Conservation (phyloP, 1,140 invertebrate species). For the Drosophila mauritiana region DNA sequence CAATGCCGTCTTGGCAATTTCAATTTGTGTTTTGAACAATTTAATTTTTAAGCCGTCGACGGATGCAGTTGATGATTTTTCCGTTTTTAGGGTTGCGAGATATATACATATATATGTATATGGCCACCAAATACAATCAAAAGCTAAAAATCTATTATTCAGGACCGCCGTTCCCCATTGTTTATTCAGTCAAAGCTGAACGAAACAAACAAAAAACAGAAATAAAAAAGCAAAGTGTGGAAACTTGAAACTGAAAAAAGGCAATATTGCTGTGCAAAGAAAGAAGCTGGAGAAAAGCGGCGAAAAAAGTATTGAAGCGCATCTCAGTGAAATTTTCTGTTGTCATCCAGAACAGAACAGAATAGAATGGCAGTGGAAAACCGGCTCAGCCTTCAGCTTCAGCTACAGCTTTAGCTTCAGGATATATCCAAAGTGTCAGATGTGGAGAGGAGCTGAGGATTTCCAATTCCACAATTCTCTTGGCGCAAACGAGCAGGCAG, state of each 20-base stretch:
- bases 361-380: slow-evolving; percentile 18
- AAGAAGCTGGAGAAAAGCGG: slow-evolving; percentile 1
- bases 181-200: slow-evolving; percentile 60
- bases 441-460: slow-evolving; percentile 63
- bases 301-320: slow-evolving; percentile 28
- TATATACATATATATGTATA: slow-evolving; percentile 14
- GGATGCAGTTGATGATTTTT: slow-evolving; percentile 28
- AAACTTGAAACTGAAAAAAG: slow-evolving; percentile 36
- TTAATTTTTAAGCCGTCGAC: slow-evolving; percentile 55
- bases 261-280: slow-evolving; percentile 35
- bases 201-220: slow-evolving; percentile 3
- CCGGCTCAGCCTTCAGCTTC: background rate
- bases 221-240: slow-evolving; percentile 13
- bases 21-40: slow-evolving; percentile 67
- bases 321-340: slow-evolving; percentile 36
- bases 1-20: slow-evolving; percentile 58
- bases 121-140: slow-evolving; percentile 70
- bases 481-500: slow-evolving; percentile 48
- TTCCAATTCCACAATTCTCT: slow-evolving; percentile 49
- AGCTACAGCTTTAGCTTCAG: background rate
- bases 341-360: slow-evolving; percentile 11
- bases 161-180: slow-evolving; percentile 52
- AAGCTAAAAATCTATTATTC: slow-evolving; percentile 80
- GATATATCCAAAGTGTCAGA: slow-evolving; percentile 75
- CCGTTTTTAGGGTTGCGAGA: slow-evolving; percentile 36